phyloP scores from a whole-genome alignment of 1,140 invertebrate species.

The Pantala flavescens region DNA sequence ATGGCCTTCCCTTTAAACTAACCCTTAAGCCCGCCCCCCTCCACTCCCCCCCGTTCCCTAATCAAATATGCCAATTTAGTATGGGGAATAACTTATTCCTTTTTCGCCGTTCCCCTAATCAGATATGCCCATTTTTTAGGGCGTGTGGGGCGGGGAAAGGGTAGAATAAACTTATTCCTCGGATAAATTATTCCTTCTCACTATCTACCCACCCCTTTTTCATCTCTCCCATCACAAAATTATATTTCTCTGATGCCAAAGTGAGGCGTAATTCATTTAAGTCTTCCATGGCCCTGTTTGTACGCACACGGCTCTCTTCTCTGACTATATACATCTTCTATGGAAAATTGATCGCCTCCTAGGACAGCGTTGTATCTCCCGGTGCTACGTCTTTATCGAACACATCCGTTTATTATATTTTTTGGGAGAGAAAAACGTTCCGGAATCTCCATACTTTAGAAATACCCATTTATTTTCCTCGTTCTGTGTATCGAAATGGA shows the following conservation, averaged over 20 bases:
- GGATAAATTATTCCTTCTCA: constrained; percentile 7
- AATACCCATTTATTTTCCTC: too few relatives aligned
- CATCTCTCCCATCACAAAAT: neutral
- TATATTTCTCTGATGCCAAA: constrained; percentile 7
- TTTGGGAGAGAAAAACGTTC: too few relatives aligned
- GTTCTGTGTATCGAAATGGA: too few relatives aligned
- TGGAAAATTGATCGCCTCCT: too few relatives aligned
- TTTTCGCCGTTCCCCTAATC: neutral
- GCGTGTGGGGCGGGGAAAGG: neutral
- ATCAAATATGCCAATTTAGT: constrained; percentile 10
- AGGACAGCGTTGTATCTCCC: too few relatives aligned
- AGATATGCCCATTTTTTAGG: constrained; percentile 6
- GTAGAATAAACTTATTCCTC: constrained; percentile 6
- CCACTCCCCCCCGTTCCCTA: neutral
- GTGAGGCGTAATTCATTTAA: neutral
- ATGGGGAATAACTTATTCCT: constrained; percentile 9
- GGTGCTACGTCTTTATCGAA: too few relatives aligned
- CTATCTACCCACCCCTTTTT: neutral
- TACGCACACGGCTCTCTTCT: neutral
- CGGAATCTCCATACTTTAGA: too few relatives aligned
- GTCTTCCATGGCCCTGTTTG: neutral
- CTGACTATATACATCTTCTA: too few relatives aligned
- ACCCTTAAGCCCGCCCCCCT: neutral
- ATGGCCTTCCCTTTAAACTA: neutral
- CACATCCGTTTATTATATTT: too few relatives aligned